These are phyloP conservation scores for Dusona sp. DNA, from an alignment of 2,888 invertebrate species.

Conservation along the genomic window DNA sequence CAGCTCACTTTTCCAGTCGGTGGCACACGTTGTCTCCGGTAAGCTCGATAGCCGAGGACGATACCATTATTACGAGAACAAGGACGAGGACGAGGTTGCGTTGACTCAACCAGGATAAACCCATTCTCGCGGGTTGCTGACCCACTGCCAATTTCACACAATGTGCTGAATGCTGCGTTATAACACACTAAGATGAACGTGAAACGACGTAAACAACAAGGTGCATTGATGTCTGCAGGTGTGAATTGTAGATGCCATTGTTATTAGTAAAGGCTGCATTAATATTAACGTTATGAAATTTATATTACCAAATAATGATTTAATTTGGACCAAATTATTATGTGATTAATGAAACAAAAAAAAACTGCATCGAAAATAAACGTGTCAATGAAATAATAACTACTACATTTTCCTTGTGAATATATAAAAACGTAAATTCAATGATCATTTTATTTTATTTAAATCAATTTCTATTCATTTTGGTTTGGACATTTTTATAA, in stretches of 20 bases:
- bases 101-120: conserved; percentile 67
- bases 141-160: conserved; percentile 58
- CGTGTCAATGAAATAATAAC: background rate
- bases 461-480: background rate
- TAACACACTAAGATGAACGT: conserved; percentile 52
- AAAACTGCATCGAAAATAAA: background rate
- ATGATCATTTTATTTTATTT: background rate
- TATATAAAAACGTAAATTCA: no score
- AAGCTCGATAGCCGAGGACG: conserved; percentile 71
- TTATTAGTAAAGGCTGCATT: background rate
- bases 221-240: conserved; percentile 13
- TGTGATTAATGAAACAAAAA: background rate
- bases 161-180: conserved; percentile 53
- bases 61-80: conserved; percentile 73
- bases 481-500: background rate
- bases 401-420: background rate
- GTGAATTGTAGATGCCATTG: background rate
- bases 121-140: conserved; percentile 66
- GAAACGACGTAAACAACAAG: conserved; percentile 17
- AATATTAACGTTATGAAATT: background rate
- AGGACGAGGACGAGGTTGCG: conserved; percentile 71
- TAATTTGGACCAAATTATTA: background rate
- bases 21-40: conserved; percentile 83
- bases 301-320: background rate
- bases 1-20: conserved; percentile 83